Conservation (phyloP, 1,140 invertebrate genomes). For the Drosophila sturtevanti region DNA sequence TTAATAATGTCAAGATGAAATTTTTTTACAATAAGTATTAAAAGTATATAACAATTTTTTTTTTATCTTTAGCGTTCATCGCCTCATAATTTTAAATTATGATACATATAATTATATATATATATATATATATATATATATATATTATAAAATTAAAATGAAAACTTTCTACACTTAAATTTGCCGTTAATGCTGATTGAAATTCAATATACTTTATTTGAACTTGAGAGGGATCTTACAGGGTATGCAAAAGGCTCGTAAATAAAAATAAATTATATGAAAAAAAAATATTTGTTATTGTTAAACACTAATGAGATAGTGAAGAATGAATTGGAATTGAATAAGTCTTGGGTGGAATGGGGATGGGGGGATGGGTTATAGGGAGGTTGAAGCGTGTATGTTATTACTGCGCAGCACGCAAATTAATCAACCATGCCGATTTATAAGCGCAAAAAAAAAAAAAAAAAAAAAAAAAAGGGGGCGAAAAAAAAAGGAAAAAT, state of each 20-base stretch:
- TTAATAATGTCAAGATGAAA: no score
- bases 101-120: no score
- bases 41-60: no score
- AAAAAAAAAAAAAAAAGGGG: constrained; percentile 36
- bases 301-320: constrained; percentile 70
- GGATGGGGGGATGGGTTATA: background rate
- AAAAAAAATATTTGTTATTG: constrained; percentile 53
- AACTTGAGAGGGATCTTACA: background rate
- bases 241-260: constrained; percentile 38
- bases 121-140: no score
- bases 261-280: constrained; percentile 50
- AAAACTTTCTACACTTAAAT: no score
- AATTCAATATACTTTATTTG: no score
- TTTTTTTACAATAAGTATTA: no score
- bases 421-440: constrained; percentile 74
- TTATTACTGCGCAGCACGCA: constrained; percentile 69
- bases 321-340: constrained; percentile 6
- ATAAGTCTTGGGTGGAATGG: background rate
- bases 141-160: no score
- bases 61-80: no score
- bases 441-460: constrained; percentile 60
- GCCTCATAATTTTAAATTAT: no score
- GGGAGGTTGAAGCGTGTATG: constrained; percentile 24
- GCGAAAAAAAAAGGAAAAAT: constrained; percentile 3
- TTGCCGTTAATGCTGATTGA: no score